A percentile compares a stretch with the other conserved stretches of the same genome.
These are phyloP conservation scores for Apeira syringaria DNA, from an alignment of 2,888 invertebrate species.

Conservation along the genomic window DNA sequence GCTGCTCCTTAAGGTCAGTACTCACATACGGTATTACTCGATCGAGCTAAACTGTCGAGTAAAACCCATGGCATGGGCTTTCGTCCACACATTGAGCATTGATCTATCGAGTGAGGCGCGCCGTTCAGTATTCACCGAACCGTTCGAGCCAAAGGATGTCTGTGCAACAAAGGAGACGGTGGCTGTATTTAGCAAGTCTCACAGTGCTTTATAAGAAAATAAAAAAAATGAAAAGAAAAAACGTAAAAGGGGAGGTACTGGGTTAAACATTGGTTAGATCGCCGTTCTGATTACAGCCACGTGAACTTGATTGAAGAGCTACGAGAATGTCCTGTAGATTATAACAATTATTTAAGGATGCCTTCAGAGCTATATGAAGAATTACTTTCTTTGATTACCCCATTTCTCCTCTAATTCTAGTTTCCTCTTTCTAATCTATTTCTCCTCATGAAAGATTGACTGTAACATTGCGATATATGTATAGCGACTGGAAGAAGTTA, in stretches of 20 bases:
- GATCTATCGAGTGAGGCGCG: conserved; percentile 1
- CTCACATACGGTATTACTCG: not conserved
- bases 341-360: not conserved
- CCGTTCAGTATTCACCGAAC: conserved; percentile 6
- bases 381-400: not conserved
- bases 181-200: conserved; percentile 1
- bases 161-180: conserved; percentile 2
- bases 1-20: not conserved
- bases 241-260: conserved; percentile 2
- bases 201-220: not conserved
- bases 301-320: not conserved
- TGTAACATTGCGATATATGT: not conserved
- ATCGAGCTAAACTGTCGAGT: not conserved
- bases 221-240: conserved; percentile 2
- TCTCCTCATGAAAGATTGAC: not conserved
- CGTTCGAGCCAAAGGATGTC: conserved; percentile 3
- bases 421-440: no score
- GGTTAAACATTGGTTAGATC: not conserved
- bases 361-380: not conserved
- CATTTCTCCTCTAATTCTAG: no score
- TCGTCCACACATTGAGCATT: conserved; percentile 2
- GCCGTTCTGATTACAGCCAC: not conserved
- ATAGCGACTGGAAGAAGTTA: not conserved
- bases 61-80: conserved; percentile 1
- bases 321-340: not conserved